phyloP scores from a whole-genome alignment of 2,888 invertebrate species.

The Tinea pellionella region DNA sequence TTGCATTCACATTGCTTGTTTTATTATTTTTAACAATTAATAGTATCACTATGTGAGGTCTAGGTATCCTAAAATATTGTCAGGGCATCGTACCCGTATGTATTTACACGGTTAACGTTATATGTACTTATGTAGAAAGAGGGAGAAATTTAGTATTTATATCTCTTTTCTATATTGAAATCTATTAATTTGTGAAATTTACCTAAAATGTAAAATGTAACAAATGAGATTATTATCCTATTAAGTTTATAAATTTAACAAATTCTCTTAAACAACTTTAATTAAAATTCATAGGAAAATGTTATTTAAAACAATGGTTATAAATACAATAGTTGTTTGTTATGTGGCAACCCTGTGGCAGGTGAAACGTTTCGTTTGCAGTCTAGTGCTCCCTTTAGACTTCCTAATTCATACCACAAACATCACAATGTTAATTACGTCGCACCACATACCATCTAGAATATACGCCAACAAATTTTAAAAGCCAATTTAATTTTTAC shows the following conservation, averaged over 20 bases:
- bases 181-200: too few species aligned
- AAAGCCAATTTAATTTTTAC: not conserved
- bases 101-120: too few species aligned
- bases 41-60: too few species aligned
- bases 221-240: too few species aligned
- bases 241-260: not conserved
- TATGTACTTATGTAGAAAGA: too few species aligned
- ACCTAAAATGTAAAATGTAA: too few species aligned
- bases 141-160: too few species aligned
- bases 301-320: not conserved
- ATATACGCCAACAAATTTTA: not conserved
- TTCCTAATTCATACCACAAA: not conserved
- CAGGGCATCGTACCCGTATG: too few species aligned
- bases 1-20: too few species aligned
- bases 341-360: not conserved
- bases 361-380: not conserved
- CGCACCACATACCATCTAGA: not conserved
- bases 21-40: too few species aligned
- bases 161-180: too few species aligned
- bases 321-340: not conserved
- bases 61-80: too few species aligned
- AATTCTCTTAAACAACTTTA: not conserved
- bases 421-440: not conserved
- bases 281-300: not conserved
- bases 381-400: not conserved